Base-by-base conservation (phyloP, 1,140 invertebrate species). In the Araneus ventricosus region DNA sequence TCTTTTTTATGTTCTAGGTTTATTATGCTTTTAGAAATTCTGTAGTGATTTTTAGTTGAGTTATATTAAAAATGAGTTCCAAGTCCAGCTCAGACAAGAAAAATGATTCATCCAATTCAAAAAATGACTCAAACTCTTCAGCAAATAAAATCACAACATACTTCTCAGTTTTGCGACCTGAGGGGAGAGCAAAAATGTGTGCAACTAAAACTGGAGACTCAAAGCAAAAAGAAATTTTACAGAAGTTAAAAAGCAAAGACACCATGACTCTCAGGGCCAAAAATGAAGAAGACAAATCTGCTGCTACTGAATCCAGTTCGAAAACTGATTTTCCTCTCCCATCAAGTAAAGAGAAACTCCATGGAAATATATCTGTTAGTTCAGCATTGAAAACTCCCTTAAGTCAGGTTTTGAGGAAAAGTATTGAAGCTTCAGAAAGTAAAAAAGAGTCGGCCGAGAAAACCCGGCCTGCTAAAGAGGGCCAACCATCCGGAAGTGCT, bases 111-210 rank as follows among this genome's bases (percentile, higher is more conserved):
- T 34, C 27, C 10, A 75, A 37, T 75, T 37, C 30, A 34, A 75
- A 75, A 27, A 75, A 34, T 34, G 70, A 75, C 17, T 75, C 30
- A 75, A 37, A 75, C 37, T 34, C 70, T 17, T 30, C 30, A 1
- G 30, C 17, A 20, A 37, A 37, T 34, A 93, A 93, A 80, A 87
- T 88, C 14, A 93, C 85, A 7, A 87, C 27, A 22, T 93, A 79
- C 34, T 87, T 93, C 17, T 85, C 91, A 39, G 67, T 87, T 7
- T 4, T 93, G 22, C 39, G 75, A 59, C 6, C 67, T 52, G 93
- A 94, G 41, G 90, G 89, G 17, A 91, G 93, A 41, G 93, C 93
- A n/a, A 94, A 94, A 67, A 94, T 94, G 93, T 90, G 67, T 67
- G 93, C 70, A 52, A 39, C 82, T 4, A 91, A 90, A 61, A 80